phyloP scores from a whole-genome alignment of 2,113 vertebrate genomes.

The Fulica atra region DNA sequence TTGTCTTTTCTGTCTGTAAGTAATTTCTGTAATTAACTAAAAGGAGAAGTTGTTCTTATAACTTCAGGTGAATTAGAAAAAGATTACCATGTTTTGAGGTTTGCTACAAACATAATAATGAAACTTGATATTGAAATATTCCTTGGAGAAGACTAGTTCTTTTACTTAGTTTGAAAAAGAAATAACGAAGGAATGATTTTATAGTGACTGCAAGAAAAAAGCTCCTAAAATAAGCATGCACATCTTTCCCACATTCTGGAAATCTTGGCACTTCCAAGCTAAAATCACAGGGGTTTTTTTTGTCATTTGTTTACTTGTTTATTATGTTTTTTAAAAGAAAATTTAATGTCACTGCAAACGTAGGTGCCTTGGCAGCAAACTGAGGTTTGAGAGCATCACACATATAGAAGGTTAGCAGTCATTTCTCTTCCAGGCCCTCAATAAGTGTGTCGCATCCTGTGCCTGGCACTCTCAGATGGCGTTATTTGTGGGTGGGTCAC shows the following conservation, averaged over 20 bases:
- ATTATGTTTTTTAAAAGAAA: not conserved
- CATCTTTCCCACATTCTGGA: not conserved
- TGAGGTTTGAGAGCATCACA: not conserved
- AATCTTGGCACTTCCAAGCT: not conserved
- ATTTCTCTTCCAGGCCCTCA: not conserved
- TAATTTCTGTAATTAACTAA: not conserved
- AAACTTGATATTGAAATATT: not conserved
- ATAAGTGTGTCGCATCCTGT: not conserved
- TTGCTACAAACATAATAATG: not conserved
- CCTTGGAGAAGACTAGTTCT: not conserved
- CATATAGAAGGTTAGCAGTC: not conserved
- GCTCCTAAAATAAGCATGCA: not conserved
- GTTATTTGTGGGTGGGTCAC: not conserved
- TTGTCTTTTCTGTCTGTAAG: not conserved
- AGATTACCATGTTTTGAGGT: not conserved
- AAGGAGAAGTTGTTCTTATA: not conserved
- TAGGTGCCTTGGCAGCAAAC: not conserved
- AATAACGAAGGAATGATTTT: not conserved
- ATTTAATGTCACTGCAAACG: not conserved
- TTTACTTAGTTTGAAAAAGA: not conserved
- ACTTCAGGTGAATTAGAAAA: not conserved
- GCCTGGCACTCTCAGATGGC: not conserved
- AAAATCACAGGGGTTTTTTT: not conserved
- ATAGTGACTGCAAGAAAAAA: not conserved
- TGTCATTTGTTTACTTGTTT: not conserved